Evolutionary conservation across 2,888 invertebrate species (phyloP), one percentile per base, ranked within the genome.

Genomic region (Entomobrya multifasciata): DNA sequence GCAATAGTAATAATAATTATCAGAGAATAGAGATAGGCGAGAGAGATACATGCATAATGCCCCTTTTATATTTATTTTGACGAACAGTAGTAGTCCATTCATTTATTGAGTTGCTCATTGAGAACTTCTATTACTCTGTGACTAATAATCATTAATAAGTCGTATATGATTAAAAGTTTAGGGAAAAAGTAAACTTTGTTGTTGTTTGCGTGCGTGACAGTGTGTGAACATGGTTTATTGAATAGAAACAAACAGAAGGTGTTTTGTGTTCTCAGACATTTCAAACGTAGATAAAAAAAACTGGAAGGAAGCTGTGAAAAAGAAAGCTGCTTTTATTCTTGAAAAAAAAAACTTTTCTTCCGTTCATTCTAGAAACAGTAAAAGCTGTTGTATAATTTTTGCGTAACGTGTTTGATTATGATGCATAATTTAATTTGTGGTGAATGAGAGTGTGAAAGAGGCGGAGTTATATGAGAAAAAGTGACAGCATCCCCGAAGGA

Each of bases 371-470:
- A n/a, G 36, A 76, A 76, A 81, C 55, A 74, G 62, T 52, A 25
- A 5, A 60, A 62, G 74, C 76, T 49, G 30, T 74, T 76, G 74
- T 82, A 72, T 49, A 76, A 52, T 72, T 6, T 74, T 55, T 55
- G 20, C 72, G 41, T 57, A 57, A 30, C 76, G 22, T 52, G 36
- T 49, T 81, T 83, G 74, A 74, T 83, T 76, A 84, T 84, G 52
- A 77, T 49, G 84, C 77, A 77, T 85, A 85, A 78, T 78, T 85
- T 85, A 85, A 85, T 85, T 78, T 79, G 72, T 22, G 62, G 49
- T 62, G 60, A 84, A 67, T 84, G 52, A 83, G 76, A 84, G 85
- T 72, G 78, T 55, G 47, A 77, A 79, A 67, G 49, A 25, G 85
- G 85, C 65, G 84, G 83, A 83, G 74, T 44, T 52, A 30, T 30